A percentile compares a stretch with the other conserved stretches of the same genome.
These are phyloP conservation scores for Acleris cristana DNA, from an alignment of 2,888 invertebrate species.

Conservation along the genomic window DNA sequence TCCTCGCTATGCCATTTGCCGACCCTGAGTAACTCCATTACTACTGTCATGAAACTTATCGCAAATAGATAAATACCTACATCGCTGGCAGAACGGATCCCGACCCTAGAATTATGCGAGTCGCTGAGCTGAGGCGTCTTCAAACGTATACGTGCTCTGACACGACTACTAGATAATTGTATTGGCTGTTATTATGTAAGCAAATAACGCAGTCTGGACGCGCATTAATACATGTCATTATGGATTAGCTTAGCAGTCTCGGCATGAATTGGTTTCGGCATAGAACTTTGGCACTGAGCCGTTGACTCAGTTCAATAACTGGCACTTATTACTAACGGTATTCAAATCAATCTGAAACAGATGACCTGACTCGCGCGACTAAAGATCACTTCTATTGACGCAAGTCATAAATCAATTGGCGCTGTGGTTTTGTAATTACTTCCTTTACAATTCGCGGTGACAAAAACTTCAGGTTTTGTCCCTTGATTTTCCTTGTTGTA, in stretches of 20 bases:
- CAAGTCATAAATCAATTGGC: constrained; percentile 44
- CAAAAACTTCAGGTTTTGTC: constrained; percentile 55
- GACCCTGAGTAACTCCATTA: constrained; percentile 58
- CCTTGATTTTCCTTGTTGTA: constrained; percentile 46
- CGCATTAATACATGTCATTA: constrained; percentile 61
- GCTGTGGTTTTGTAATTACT: constrained; percentile 70
- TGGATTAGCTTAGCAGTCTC: constrained; percentile 67
- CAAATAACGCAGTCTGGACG: constrained; percentile 66
- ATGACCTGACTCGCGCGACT: constrained; percentile 5
- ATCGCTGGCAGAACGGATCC: constrained; percentile 51
- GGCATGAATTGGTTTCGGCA: constrained; percentile 60
- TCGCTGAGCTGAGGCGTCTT: constrained; percentile 57
- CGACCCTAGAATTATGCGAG: constrained; percentile 67
- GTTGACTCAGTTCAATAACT: constrained; percentile 33
- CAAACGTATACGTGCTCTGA: constrained; percentile 68
- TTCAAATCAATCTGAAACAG: constrained; percentile 1
- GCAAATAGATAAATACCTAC: constrained; percentile 58
- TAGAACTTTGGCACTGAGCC: constrained; percentile 22
- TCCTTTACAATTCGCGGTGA: constrained; percentile 59
- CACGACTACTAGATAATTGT: constrained; percentile 71
- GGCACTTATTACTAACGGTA: constrained; percentile 4
- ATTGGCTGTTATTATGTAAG: constrained; percentile 72
- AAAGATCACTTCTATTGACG: constrained; percentile 27
- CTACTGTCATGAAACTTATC: constrained; percentile 58
- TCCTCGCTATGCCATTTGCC: constrained; percentile 52